Evolutionary conservation across 2,797 vertebrate species (phyloP), one percentile per base, ranked within the genome.

Genomic region (Delichon dasypus): DNA sequence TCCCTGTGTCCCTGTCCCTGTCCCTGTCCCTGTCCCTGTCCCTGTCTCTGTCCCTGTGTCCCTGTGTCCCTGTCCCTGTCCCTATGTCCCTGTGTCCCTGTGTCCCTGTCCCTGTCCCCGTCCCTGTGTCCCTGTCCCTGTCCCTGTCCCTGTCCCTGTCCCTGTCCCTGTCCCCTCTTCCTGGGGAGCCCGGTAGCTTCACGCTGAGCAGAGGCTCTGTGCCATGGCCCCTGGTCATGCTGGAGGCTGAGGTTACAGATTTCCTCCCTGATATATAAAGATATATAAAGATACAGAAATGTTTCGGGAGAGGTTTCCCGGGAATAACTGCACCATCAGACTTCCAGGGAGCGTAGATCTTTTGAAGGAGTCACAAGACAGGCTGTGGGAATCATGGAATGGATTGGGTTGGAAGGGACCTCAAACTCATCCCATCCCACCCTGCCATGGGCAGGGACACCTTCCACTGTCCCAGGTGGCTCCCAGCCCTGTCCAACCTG

Each of bases 401-500:
- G 11, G 22, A 15, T 42, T 60, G 26, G 13, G 19, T 21, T 66
- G 40, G 19, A 60, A 78, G 14, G 5, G 19, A 17, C 19, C 19
- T 4, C 13, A 18, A 60, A n/a, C 9, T 32, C 19, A 36, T 18
- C 30, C 9, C 2, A 7, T n/a, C 4, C 47, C 34, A 10, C 2
- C 13, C 16, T 4, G 5, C 38, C 38, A 42, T 18, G 53, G 5
- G 9, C 48, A 62, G 22, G 48, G 40, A 78, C 67, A 36, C 0
- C 2, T 42, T 30, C 30, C 47, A 32, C 13, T 12, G 0, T 11
- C 26, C 21, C 38, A 65, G 30, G 6, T 0, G 50, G 9, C 20
- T 72, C 40, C 26, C 34, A 72, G 5, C 4, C 4, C 15, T 0
- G 0, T 20, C 26, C 47, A 66, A 0, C 9, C 30, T n/a, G 22